Evolutionary conservation across 2,113 vertebrate species (phyloP), one percentile per base, ranked within the genome.

Genomic region (Nibea coibor): DNA sequence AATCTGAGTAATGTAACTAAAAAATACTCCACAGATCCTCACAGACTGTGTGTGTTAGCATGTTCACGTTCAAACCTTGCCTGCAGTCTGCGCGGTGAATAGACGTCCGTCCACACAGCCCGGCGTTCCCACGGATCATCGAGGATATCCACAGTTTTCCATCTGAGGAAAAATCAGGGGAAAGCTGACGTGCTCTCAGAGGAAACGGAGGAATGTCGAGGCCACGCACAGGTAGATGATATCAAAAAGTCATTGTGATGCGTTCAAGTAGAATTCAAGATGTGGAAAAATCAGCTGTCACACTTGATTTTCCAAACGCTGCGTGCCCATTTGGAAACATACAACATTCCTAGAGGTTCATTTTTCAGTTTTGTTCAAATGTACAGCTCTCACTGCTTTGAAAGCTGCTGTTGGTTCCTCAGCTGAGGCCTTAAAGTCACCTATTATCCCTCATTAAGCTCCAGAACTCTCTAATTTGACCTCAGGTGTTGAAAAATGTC

Each of bases 191-290:
- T 4, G 1, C 24, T 77, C 68, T 61, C 39, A 24, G 56, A 26
- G 58, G 65, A 48, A 47, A 35, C 54, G 4, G 43, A 11, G 59
- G 64, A 24, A 62, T 62, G 9, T 31, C 42, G 39, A 72, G 66
- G 67, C 79, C 22, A 5, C 0, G 61, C 28, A 2, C 69, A 70
- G 47, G 48, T 74, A 42, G 43, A 14, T 8, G 31, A 66, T 16
- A 58, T 58, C 69, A 66, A 62, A 57, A 70, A 43, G 24, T 14
- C 10, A 45, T 47, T n/a, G 16, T 5, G 1, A 22, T 11, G 48
- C 1, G 12, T 17, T 16, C 1, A 20, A 76, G 72, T 24, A 24
- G 10, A 68, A 61, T 28, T 68, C 64, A 57, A 74, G 70, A 83
- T 57, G 68, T 70, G 72, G 47, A 45, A n/a, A 45, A 50, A 48